These are phyloP conservation scores for Orthonychiurus folsomi DNA, from an alignment of 2,888 invertebrate species.

Conservation along the genomic window DNA sequence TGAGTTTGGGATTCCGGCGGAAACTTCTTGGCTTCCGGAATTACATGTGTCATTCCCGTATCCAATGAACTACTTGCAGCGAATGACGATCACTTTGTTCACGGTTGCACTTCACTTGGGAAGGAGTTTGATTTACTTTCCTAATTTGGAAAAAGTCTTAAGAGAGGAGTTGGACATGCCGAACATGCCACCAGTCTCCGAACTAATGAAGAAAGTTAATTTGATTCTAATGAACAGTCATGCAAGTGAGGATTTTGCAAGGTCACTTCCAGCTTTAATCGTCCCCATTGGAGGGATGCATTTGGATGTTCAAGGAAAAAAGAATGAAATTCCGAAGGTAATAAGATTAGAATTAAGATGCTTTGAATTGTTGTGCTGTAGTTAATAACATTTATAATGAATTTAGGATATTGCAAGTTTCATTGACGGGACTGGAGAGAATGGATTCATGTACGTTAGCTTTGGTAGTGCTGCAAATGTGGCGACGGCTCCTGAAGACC, in stretches of 20 bases:
- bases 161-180: constrained; percentile 18
- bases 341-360: neutral
- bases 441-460: constrained; percentile 35
- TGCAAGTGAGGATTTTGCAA: constrained; percentile 32
- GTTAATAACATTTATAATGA: neutral
- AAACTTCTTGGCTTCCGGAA: constrained; percentile 23
- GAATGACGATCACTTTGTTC: neutral
- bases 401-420: constrained; percentile 20
- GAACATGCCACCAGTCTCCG: constrained; percentile 24
- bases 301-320: constrained; percentile 10
- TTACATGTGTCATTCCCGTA: neutral
- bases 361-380: neutral
- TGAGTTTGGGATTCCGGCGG: constrained; percentile 18
- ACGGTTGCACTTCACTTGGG: neutral
- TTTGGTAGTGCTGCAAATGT: constrained; percentile 24
- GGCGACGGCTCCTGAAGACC: constrained; percentile 15
- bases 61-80: constrained; percentile 3
- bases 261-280: constrained; percentile 31
- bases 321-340: neutral
- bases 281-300: constrained; percentile 33
- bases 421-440: constrained; percentile 14
- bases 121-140: constrained; percentile 23
- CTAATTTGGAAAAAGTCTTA: constrained; percentile 22
- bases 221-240: constrained; percentile 31
- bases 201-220: constrained; percentile 24